Base-by-base conservation (phyloP, 2,888 invertebrate species). In the Syrphus vitripennis region DNA sequence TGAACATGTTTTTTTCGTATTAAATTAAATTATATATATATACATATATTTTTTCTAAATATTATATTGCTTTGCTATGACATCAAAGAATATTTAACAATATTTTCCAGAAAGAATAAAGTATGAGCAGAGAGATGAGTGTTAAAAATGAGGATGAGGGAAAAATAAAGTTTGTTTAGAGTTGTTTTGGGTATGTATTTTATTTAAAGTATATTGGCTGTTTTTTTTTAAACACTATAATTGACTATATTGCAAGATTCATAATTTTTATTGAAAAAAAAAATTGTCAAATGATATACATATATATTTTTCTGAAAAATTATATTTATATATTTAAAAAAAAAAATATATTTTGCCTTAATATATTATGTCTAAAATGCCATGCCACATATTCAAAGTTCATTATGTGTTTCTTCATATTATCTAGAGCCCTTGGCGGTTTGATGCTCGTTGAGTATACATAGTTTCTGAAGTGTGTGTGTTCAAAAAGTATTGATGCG, bases 21-120 rank as follows among this genome's bases (percentile, higher is more conserved):
- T 65, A 71, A 59, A 50, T 76, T 48, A 69, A 59, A 40, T 19
- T 42, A 50, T 57, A 53, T 19, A 57, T 65, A 57, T 59, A 57
- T 45, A 61, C n/a, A 63, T 57, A 12, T 37, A 21, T 37, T 37
- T 26, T 34, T 65, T 48, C 16, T 48, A 31, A 21, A 65, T 31
- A 65, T 42, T 67, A 55, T 50, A 61, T 34, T 50, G 26, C 26
- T 69, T 55, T 53, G 63, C 61, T 74, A 19, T 77, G 53, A 70
- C 61, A 45, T 67, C 72, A 78, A 74, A 72, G 75, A 76, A 75
- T 81, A 84, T 84, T 81, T 77, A 77, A 74, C 65, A 78, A 63
- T 78, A 77, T 86, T 55, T 86, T 86, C 72, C 86, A 86, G 86
- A 86, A 74, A 77, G 69, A 77, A 84, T 57, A 78, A 74, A 70